These are phyloP conservation scores for Villa cingulata DNA, from an alignment of 2,888 invertebrate species.

Conservation along the genomic window DNA sequence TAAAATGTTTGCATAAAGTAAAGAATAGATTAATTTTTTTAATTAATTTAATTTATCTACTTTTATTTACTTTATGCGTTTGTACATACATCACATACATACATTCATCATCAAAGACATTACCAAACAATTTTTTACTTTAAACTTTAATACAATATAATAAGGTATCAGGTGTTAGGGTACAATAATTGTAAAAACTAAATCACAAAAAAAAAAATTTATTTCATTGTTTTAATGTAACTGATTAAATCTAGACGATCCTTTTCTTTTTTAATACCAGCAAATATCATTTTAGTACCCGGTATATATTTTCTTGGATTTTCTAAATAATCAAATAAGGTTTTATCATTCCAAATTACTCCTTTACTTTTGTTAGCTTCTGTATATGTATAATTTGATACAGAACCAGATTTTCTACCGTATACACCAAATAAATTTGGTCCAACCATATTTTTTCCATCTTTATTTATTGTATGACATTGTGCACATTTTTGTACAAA, in stretches of 20 bases:
- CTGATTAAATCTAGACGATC: slow-evolving; percentile 92
- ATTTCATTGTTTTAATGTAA: slow-evolving; percentile 36
- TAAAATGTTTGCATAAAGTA: no score
- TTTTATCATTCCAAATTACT: slow-evolving; percentile 88
- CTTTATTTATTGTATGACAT: slow-evolving; percentile 88
- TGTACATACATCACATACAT: no score
- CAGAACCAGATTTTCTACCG: slow-evolving; percentile 91
- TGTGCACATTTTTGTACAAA: slow-evolving; percentile 93
- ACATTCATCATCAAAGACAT: no score
- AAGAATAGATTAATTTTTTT: no score
- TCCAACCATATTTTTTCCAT: slow-evolving; percentile 93
- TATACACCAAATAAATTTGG: slow-evolving; percentile 84
- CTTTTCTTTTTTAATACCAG: slow-evolving; percentile 88
- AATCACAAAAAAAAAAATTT: no score
- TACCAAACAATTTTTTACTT: no score
- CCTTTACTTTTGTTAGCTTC: slow-evolving; percentile 93
- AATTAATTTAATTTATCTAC: no score
- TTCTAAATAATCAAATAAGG: slow-evolving; percentile 86
- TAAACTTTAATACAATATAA: no score
- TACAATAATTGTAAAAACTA: no score
- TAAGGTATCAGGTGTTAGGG: no score
- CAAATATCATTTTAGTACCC: slow-evolving; percentile 98
- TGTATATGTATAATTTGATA: slow-evolving; percentile 76
- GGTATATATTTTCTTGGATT: slow-evolving; percentile 99
- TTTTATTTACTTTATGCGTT: no score